Conservation (phyloP, 2,113 vertebrate genomes). For the Bos indicus region DNA sequence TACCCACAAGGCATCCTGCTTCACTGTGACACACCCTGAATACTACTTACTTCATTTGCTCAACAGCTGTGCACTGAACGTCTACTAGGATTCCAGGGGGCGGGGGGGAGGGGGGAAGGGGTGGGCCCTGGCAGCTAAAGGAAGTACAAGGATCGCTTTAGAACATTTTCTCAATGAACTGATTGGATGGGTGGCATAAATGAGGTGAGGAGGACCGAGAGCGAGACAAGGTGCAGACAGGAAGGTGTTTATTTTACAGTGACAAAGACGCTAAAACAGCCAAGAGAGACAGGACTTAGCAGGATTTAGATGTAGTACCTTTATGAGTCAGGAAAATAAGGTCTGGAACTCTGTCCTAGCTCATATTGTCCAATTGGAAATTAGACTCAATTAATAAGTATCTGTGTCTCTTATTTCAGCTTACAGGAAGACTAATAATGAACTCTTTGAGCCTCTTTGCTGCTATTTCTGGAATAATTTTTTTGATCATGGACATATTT, state of each 20-base stretch:
- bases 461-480: constrained; percentile 63
- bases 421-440: constrained; percentile 49
- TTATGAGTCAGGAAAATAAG: background rate
- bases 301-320: no score
- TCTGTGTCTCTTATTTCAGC: constrained; percentile 42
- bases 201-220: background rate
- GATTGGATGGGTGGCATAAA: background rate
- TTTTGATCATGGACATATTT: constrained; percentile 71
- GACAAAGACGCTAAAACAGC: background rate
- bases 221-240: background rate
- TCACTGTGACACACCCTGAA: background rate
- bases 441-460: constrained; percentile 64
- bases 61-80: background rate
- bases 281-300: background rate
- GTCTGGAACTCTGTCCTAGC: background rate
- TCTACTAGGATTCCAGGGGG: background rate
- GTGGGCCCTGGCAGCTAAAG: background rate
- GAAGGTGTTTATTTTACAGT: background rate
- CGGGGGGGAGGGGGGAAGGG: no score
- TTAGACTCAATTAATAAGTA: background rate
- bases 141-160: background rate
- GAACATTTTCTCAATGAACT: background rate
- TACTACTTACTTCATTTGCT: background rate
- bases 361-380: background rate
- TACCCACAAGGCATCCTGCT: background rate